phyloP scores from a whole-genome alignment of 1,140 invertebrate genomes.

The Globodera rostochiensis region DNA sequence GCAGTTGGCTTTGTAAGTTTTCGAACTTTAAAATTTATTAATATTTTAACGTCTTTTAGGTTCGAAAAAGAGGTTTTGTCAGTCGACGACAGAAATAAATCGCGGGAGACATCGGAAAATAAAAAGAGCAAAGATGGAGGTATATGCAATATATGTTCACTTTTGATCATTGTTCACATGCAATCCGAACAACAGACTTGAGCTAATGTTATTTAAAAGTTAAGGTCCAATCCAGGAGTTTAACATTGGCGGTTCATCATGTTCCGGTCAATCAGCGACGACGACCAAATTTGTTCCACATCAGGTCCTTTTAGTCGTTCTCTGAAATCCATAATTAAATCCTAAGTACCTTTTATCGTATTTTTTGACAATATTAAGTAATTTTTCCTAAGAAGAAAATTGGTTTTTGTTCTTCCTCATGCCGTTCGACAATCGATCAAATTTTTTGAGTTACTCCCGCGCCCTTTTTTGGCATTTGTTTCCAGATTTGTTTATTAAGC shows the following conservation, averaged over 20 bases:
- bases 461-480: neutral
- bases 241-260: slow-evolving; percentile 22
- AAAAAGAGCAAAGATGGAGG: slow-evolving; percentile 15
- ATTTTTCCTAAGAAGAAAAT: too few species aligned
- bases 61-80: slow-evolving; percentile 40
- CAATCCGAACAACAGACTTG: neutral
- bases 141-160: neutral
- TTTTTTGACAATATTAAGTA: too few species aligned
- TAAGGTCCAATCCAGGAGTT: slow-evolving; percentile 22
- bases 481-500: slow-evolving; percentile 7
- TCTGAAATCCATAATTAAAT: neutral
- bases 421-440: too few species aligned
- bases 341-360: too few species aligned
- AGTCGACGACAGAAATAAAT: slow-evolving; percentile 1
- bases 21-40: neutral
- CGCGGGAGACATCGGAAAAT: neutral
- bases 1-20: slow-evolving; percentile 53
- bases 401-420: too few species aligned
- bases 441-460: too few species aligned
- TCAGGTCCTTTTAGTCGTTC: slow-evolving; percentile 24
- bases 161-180: too few species aligned
- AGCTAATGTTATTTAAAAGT: neutral
- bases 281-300: slow-evolving; percentile 40
- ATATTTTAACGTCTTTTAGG: slow-evolving; percentile 16
- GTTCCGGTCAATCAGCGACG: neutral